Percentiles rank a stretch among this genome's conserved stretches.
These are phyloP conservation scores for Oryzias woworae DNA, from an alignment of 2,113 vertebrate genomes.

Conservation along the genomic window DNA sequence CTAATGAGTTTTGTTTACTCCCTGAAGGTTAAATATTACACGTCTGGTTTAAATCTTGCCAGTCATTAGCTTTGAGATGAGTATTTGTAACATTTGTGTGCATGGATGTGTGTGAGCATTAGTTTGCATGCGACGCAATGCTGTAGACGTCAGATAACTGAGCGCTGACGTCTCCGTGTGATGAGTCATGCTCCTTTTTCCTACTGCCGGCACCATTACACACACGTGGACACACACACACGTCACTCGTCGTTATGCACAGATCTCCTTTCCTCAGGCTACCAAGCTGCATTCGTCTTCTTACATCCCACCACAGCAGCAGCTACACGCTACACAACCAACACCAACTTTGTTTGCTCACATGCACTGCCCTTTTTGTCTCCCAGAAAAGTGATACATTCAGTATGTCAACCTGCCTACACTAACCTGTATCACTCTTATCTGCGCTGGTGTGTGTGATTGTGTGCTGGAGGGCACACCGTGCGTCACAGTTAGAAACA, in stretches of 20 bases:
- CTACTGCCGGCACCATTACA: slow-evolving; percentile 23
- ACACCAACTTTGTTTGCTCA: slow-evolving; percentile 11
- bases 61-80: slow-evolving; percentile 39
- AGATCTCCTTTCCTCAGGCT: slow-evolving; percentile 27
- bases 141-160: slow-evolving; percentile 62
- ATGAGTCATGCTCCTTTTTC: slow-evolving; percentile 67
- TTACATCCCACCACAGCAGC: slow-evolving; percentile 25
- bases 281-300: slow-evolving; percentile 15
- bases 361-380: slow-evolving; percentile 7
- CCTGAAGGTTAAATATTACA: slow-evolving; percentile 23
- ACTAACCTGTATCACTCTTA: slow-evolving; percentile 15
- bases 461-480: neutral
- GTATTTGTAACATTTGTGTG: slow-evolving; percentile 25
- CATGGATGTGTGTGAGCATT: slow-evolving; percentile 6
- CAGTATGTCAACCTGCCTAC: slow-evolving; percentile 8
- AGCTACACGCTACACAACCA: neutral
- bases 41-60: slow-evolving; percentile 44
- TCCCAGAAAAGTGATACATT: slow-evolving; percentile 19
- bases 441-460: neutral
- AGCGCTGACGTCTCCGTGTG: slow-evolving; percentile 65
- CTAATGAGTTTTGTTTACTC: slow-evolving; percentile 33
- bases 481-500: slow-evolving; percentile 20
- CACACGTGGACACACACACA: slow-evolving; percentile 16
- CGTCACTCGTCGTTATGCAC: slow-evolving; percentile 36
- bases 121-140: slow-evolving; percentile 20